These are phyloP conservation scores for Propithecus coquereli DNA, from an alignment of 2,113 vertebrate species.

Conservation along the genomic window DNA sequence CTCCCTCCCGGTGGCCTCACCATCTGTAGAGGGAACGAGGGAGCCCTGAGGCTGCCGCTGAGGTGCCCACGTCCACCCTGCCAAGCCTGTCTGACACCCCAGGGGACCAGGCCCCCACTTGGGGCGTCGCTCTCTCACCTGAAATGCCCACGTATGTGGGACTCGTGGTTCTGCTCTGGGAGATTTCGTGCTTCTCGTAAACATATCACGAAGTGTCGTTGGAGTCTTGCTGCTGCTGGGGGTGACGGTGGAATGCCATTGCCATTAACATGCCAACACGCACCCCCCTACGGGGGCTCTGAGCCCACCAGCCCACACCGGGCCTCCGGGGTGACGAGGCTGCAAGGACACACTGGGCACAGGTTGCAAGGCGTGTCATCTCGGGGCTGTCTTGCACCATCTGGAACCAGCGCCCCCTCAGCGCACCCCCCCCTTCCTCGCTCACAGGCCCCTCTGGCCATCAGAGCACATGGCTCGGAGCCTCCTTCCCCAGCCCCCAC, in stretches of 20 bases:
- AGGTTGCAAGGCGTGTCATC: neutral
- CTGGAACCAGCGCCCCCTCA: neutral
- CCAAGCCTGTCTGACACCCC: too few species aligned
- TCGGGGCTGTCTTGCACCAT: neutral
- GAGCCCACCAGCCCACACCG: neutral
- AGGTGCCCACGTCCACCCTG: neutral
- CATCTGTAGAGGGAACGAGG: neutral
- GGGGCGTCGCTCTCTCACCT: neutral
- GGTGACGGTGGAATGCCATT: neutral
- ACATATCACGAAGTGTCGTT: fast-evolving
- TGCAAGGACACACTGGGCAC: neutral
- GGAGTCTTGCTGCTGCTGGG: neutral
- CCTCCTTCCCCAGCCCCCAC: neutral
- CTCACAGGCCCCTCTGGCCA: neutral
- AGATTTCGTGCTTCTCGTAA: neutral
- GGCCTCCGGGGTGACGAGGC: neutral
- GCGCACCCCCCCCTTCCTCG: neutral
- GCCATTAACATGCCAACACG: fast-evolving
- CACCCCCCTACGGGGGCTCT: neutral
- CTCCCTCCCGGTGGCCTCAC: neutral
- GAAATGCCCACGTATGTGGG: neutral
- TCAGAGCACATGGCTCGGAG: neutral
- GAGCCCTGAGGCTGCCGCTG: neutral
- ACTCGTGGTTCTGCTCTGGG: neutral
- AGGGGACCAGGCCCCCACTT: neutral